Evolutionary conservation across 2,888 invertebrate genomes (phyloP), one percentile per base, ranked within the genome.

Genomic region (Xestobium rufovillosum): DNA sequence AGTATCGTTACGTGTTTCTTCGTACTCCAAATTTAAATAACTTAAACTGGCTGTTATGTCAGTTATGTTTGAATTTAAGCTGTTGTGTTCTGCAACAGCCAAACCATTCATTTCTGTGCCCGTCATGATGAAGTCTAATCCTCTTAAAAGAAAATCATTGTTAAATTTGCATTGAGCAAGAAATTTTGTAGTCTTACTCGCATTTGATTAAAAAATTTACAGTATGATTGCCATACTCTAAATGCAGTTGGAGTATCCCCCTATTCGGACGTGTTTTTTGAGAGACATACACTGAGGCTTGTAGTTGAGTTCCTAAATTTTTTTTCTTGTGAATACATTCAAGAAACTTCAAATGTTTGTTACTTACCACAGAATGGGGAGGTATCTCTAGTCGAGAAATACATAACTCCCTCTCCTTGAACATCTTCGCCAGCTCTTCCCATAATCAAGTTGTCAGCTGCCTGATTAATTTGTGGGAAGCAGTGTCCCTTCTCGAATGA

Each of bases 321-420:
- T n/a, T n/a, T n/a, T n/a, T n/a, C n/a, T n/a, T n/a, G n/a, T n/a
- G n/a, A n/a, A n/a, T n/a, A n/a, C n/a, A n/a, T n/a, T n/a, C n/a
- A n/a, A n/a, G n/a, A n/a, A n/a, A n/a, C n/a, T n/a, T n/a, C n/a
- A n/a, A n/a, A 19, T 3, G 11, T 25, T 26, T 14, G 12, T 9
- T 41, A 42, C 55, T 55, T 67, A 70, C 76, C 76, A 56, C 76
- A 76, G 56, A 60, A 75, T 8, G 72, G 72, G 31, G 57, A 45
- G 27, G 66, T 50, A 19, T 62, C 64, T 48, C 68, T 62, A 1
- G 76, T 76, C 1, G 66, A 59, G 25, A 76, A 61, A 53, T 72
- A 76, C 59, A 74, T 69, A 26, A 71, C 67, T 19, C 75, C 76
- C 36, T 67, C 56, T 6, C 68, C 70, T 43, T 47, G 52, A 3